Base-by-base conservation (phyloP, 1,140 invertebrate genomes). In the Eupeodes corollae region DNA sequence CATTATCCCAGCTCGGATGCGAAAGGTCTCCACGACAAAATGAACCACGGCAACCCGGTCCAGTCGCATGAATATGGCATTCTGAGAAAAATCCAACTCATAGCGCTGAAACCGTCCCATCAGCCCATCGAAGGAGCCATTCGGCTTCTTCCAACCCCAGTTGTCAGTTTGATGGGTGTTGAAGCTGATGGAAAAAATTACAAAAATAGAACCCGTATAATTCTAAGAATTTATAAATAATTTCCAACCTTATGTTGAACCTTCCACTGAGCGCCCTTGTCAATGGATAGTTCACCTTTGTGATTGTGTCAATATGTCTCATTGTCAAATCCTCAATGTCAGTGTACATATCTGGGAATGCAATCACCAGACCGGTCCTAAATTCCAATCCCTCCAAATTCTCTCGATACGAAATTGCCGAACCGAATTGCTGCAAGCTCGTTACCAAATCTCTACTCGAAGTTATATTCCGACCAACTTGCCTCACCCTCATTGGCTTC, bases 91-190 rank as follows among this genome's bases (percentile, higher is more conserved):
- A 52, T 77, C 75, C 10, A 73, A 53, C 48, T 71, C 68, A 10
- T 70, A 65, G 18, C 71, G 65, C 57, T 77, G 73, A 54, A 78
- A 67, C 18, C 62, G 52, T 31, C 75, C 75, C 61, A 71, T 68
- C 12, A 76, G 47, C 1, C 75, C 75, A 53, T 73, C 63, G 47
- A 76, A 78, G 0, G 73, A 67, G 1, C 74, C 75, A 52, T 78
- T 76, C 1, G 48, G 54, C 42, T 73, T 56, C 26, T 56, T 59
- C 67, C 73, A 75, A 5, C 75, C 75, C 53, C 74, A 77, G 32
- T 73, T 58, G 39, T 73, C 68, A 31, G 72, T 67, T 51, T 74
- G 71, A 32, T 57, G 65, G 41, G 75, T 53, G 38, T 75, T 69
- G 35, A 69, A 69, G 19, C 73, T 76, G 48, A 51, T 16, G 32